Percentiles rank a stretch among this genome's conserved stretches.
Evolutionary conservation across 2,888 invertebrate genomes (phyloP).

Genomic region (Nipponacmea schrenckii): DNA sequence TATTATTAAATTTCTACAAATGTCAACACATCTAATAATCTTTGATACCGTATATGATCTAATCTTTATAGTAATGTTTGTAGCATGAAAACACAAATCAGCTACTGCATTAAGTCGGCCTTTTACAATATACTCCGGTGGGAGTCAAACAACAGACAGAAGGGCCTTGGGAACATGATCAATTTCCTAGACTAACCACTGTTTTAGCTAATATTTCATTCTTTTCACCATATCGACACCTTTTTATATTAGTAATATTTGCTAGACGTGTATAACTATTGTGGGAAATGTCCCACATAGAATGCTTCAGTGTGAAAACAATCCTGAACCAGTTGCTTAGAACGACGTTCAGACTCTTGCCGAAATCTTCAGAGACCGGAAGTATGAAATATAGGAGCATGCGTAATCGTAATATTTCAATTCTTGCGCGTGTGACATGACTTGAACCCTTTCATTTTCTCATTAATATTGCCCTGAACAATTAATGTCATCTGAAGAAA

Average conservation of each 20-base stretch:
- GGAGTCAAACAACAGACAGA: not conserved
- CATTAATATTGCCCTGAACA: not conserved
- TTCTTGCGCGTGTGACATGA: not conserved
- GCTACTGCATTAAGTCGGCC: not conserved
- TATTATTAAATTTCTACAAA: constrained; percentile 3
- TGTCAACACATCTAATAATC: not conserved
- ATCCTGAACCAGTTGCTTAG: not conserved
- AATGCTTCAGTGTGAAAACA: no score
- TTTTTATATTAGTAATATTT: constrained; percentile 7
- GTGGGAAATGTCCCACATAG: no score
- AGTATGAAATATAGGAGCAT: not conserved
- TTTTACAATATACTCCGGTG: not conserved
- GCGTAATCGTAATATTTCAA: not conserved
- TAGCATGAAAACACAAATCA: not conserved
- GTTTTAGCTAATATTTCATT: not conserved
- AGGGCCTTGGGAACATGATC: not conserved
- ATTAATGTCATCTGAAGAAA: constrained; percentile 2
- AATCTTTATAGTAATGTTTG: not conserved
- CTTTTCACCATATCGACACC: not conserved
- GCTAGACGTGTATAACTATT: not conserved
- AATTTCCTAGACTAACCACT: not conserved
- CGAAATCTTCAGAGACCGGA: constrained; percentile 4
- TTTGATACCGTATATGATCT: not conserved
- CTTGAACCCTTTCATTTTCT: not conserved
- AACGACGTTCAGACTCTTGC: not conserved